Evolutionary conservation across 2,113 vertebrate genomes (phyloP), one percentile per base, ranked within the genome.

Genomic region (Speoplatyrhinus poulsoni): DNA sequence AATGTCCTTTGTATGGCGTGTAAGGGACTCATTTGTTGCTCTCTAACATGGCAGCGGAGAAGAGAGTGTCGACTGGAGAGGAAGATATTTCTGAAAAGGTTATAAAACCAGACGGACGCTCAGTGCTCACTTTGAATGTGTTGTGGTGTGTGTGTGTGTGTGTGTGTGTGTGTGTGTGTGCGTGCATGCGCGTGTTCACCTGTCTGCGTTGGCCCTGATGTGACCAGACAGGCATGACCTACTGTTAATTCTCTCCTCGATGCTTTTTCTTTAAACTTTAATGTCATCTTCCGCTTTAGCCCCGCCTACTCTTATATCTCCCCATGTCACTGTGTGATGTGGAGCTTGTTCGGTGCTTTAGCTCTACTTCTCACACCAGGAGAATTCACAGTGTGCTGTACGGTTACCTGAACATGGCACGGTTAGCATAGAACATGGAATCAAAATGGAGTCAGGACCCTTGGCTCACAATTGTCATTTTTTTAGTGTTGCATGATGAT

Each of bases 21-120:
- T 72, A 53, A 58, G 62, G 57, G 69, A 73, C 65, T 73, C 41
- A 79, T 83, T 73, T 76, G 59, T 80, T 69, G 66, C 70, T 62
- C 26, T 72, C 65, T 65, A 75, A 69, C 52, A 64, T 65, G 65
- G 9, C 41, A 15, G 57, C 11, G 33, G 32, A 11, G 4, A 26
- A 58, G 17, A 58, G 56, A 58, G 26, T 12, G 26, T 3, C 6
- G n/a, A n/a, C 12, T 32, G 5, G 46, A 72, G 58, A 59, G 32
- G 16, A 32, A 56, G 9, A 57, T 63, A 9, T 66, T 46, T 65
- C 36, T 72, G 68, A 66, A 60, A 72, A 83, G 75, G 73, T 71
- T 82, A 74, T 69, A 59, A 65, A 71, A 52, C 46, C 66, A 71
- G 77, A 81, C 26, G 62, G 59, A 78, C 82, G 69, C 65, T 76